phyloP scores from a whole-genome alignment of 2,888 invertebrate genomes.

The Pilophorus perplexus region DNA sequence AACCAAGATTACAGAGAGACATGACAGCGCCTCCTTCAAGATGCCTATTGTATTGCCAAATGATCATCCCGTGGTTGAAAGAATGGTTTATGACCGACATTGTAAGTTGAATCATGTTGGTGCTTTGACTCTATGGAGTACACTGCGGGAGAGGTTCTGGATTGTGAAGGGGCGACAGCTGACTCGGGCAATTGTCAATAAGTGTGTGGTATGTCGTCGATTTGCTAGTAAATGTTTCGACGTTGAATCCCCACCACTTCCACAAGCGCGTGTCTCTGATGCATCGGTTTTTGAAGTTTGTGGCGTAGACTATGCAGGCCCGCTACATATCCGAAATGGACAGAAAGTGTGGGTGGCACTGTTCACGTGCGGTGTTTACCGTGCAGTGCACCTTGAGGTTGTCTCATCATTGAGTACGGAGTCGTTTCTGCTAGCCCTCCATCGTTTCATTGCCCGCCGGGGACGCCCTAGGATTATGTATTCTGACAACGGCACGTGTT shows the following conservation, averaged over 20 bases:
- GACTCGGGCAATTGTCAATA: constrained; percentile 3
- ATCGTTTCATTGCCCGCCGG: constrained; percentile 22
- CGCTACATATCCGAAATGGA: not conserved
- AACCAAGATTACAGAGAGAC: not conserved
- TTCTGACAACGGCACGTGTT: constrained; percentile 50
- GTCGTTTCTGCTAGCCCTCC: too few species aligned
- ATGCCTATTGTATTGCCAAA: not conserved
- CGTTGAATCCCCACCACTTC: constrained; percentile 11
- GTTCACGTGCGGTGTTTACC: constrained; percentile 24
- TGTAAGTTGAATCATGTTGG: not conserved
- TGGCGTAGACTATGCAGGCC: constrained; percentile 21
- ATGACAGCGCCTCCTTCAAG: not conserved
- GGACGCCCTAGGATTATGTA: constrained; percentile 40
- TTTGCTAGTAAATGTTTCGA: constrained; percentile 5
- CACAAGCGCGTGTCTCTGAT: too few species aligned
- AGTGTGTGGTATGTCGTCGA: not conserved
- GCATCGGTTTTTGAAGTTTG: constrained; percentile 15
- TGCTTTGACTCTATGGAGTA: too few species aligned
- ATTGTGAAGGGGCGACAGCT: constrained; percentile 12
- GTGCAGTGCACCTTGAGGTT: too few species aligned
- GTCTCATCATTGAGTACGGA: too few species aligned
- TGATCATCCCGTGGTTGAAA: not conserved
- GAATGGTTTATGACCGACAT: not conserved
- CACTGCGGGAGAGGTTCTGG: constrained; percentile 7
- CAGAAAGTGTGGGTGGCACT: constrained; percentile 18